Evolutionary conservation across 2,113 vertebrate genomes (phyloP).

Genomic region (Jacana jacana): DNA sequence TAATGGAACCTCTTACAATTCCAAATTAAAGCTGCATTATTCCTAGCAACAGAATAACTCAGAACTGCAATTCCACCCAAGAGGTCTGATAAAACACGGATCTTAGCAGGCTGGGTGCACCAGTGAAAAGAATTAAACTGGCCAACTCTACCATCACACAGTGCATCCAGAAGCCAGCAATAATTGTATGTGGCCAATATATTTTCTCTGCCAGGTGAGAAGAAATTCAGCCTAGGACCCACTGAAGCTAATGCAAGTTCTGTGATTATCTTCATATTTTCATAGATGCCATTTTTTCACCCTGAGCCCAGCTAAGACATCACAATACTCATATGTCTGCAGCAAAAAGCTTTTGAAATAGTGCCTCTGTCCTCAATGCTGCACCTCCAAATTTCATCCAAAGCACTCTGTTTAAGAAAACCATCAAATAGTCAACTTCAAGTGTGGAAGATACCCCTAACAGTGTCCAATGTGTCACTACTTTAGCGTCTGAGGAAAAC

Average conservation of each 20-base stretch:
- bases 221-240: not conserved
- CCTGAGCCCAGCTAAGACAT: not conserved
- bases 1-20: not conserved
- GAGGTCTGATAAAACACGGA: not conserved
- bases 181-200: not conserved
- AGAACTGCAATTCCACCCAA: not conserved
- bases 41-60: not conserved
- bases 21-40: not conserved
- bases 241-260: not conserved
- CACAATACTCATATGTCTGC: too few species aligned
- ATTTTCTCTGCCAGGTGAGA: not conserved
- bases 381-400: not conserved
- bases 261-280: not conserved
- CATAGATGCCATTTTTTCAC: not conserved
- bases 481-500: not conserved
- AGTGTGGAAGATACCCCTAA: not conserved
- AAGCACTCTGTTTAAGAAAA: not conserved
- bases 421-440: not conserved
- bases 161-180: not conserved
- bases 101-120: not conserved
- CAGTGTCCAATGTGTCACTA: rapidly evolving
- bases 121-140: not conserved
- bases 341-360: not conserved
- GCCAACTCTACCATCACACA: not conserved
- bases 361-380: not conserved